Percentiles rank a stretch among this genome's conserved stretches.
Conservation (phyloP, 1,140 invertebrate species). For the Elysia chlorotica region DNA sequence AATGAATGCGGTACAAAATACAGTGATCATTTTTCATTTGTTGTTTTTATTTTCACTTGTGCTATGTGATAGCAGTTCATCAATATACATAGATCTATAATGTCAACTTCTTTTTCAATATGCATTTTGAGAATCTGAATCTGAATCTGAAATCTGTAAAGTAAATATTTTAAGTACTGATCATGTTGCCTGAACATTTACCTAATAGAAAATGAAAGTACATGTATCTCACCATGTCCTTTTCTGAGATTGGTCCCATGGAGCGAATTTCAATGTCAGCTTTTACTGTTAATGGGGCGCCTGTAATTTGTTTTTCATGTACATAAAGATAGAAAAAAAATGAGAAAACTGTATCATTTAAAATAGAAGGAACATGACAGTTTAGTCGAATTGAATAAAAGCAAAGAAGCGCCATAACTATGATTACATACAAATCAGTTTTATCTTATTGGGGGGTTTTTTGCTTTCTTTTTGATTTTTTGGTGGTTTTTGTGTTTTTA, state of each 20-base stretch:
- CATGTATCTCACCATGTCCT: conserved; percentile 77
- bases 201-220: neutral
- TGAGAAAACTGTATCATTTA: neutral
- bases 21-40: no score
- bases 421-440: neutral
- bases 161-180: neutral
- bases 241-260: conserved; percentile 93
- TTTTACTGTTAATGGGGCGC: conserved; percentile 83
- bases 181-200: neutral
- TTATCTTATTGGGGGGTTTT: neutral
- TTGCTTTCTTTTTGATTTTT: neutral
- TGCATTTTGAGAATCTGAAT: neutral
- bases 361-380: neutral
- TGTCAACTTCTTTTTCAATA: neutral
- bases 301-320: conserved; percentile 64
- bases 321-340: neutral
- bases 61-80: no score
- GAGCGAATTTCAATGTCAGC: conserved; percentile 91
- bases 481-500: neutral
- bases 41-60: no score
- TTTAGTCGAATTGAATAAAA: neutral
- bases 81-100: no score
- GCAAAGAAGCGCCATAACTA: neutral
- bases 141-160: neutral
- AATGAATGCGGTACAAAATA: no score